Percentiles rank a stretch among this genome's conserved stretches.
Conservation (phyloP, 2,113 vertebrate species). For the Fregetta grallaria region DNA sequence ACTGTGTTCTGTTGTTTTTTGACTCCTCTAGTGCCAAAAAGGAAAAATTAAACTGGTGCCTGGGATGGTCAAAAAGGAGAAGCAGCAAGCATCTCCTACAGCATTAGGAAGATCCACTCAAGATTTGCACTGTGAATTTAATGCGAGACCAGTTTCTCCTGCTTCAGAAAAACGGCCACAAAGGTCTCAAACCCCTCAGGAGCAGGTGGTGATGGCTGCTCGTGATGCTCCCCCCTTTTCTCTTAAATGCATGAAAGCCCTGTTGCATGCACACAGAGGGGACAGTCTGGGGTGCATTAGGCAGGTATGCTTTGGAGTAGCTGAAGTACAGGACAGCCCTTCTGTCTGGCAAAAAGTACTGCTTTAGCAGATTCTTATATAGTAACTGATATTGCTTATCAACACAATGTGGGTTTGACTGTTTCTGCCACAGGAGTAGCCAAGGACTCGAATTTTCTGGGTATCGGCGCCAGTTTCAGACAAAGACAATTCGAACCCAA, state of each 20-base stretch:
- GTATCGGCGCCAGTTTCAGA: not conserved
- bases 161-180: not conserved
- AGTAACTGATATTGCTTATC: not conserved
- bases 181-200: not conserved
- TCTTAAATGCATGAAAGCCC: not conserved
- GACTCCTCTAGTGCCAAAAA: not conserved
- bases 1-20: not conserved
- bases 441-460: not conserved
- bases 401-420: not conserved
- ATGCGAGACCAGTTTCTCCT: not conserved
- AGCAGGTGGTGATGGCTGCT: fast-evolving
- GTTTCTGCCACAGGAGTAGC: not conserved
- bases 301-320: not conserved
- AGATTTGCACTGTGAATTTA: not conserved
- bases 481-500: not conserved
- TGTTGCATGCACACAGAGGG: fast-evolving
- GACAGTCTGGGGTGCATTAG: not conserved
- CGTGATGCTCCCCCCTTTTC: fast-evolving
- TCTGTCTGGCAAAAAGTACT: not conserved
- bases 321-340: not conserved
- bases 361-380: not conserved
- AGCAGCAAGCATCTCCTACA: not conserved
- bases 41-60: not conserved
- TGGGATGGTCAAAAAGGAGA: not conserved
- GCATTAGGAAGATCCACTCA: not conserved